Evolutionary conservation across 2,888 invertebrate species (phyloP).

Genomic region (Polydesmus complanatus): DNA sequence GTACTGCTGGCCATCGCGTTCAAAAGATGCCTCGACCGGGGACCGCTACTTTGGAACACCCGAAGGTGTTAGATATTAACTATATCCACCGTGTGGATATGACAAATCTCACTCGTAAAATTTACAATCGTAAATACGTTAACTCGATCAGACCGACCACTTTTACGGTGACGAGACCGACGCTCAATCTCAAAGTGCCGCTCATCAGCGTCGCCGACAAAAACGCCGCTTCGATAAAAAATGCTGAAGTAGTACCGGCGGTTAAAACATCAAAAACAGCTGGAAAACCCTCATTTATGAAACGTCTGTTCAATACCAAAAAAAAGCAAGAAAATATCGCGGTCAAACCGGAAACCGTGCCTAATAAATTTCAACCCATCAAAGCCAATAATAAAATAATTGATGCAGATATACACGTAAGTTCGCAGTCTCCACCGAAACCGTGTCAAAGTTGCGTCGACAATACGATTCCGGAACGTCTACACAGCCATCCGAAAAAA

Average conservation of each 20-base stretch:
- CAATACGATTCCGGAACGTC: slow-evolving; percentile 51
- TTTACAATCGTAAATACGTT: background rate
- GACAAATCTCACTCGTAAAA: background rate
- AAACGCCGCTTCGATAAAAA: too few species aligned
- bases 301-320: background rate
- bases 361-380: background rate
- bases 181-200: slow-evolving; percentile 3
- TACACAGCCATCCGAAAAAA: slow-evolving; percentile 41
- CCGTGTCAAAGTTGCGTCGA: slow-evolving; percentile 53
- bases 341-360: too few species aligned
- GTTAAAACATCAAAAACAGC: background rate
- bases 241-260: background rate
- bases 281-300: background rate
- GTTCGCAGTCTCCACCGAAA: background rate
- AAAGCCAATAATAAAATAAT: background rate
- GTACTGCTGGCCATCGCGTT: background rate
- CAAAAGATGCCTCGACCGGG: slow-evolving; percentile 34
- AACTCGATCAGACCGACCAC: slow-evolving; percentile 6
- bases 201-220: slow-evolving; percentile 1
- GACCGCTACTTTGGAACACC: slow-evolving; percentile 44
- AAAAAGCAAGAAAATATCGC: background rate
- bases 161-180: slow-evolving; percentile 12
- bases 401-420: background rate
- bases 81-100: slow-evolving; percentile 27
- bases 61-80: slow-evolving; percentile 40